These are phyloP conservation scores for Bombus sylvicola DNA, from an alignment of 1,140 invertebrate species.

Conservation along the genomic window DNA sequence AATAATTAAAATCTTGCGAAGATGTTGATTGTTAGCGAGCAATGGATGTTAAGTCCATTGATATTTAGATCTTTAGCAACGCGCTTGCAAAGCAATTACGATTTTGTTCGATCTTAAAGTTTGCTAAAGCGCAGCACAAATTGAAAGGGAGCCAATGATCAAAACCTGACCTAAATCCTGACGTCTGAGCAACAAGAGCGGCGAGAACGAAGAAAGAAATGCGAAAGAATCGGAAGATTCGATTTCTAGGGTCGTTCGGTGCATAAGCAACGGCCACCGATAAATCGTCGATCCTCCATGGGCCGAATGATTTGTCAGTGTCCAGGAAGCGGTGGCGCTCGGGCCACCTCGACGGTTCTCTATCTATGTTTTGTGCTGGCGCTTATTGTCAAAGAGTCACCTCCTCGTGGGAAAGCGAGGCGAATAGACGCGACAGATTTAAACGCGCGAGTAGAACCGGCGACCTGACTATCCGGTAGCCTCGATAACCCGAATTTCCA, in stretches of 20 bases:
- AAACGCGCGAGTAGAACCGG: conserved; percentile 1
- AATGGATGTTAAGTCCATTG: no score
- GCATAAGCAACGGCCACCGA: neutral
- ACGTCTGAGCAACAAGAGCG: no score
- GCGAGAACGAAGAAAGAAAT: neutral
- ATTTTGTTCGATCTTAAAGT: no score
- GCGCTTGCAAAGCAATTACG: no score
- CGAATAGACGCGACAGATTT: conserved; percentile 27
- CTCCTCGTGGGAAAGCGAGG: neutral
- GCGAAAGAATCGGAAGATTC: neutral
- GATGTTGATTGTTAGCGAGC: no score
- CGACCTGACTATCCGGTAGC: neutral
- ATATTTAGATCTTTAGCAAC: no score
- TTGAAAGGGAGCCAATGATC: neutral
- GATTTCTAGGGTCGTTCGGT: neutral
- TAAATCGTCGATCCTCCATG: conserved; percentile 20
- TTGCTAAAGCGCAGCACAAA: neutral
- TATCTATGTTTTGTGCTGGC: conserved; percentile 31
- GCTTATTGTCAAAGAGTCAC: conserved; percentile 15
- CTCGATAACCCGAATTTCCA: conserved; percentile 29
- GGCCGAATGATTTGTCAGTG: conserved; percentile 21
- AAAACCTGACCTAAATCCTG: neutral
- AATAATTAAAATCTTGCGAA: no score
- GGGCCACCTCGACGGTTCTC: neutral
- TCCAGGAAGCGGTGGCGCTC: neutral